Evolutionary conservation across 2,113 vertebrate genomes (phyloP), one percentile per base, ranked within the genome.

Genomic region (Speoplatyrhinus poulsoni): DNA sequence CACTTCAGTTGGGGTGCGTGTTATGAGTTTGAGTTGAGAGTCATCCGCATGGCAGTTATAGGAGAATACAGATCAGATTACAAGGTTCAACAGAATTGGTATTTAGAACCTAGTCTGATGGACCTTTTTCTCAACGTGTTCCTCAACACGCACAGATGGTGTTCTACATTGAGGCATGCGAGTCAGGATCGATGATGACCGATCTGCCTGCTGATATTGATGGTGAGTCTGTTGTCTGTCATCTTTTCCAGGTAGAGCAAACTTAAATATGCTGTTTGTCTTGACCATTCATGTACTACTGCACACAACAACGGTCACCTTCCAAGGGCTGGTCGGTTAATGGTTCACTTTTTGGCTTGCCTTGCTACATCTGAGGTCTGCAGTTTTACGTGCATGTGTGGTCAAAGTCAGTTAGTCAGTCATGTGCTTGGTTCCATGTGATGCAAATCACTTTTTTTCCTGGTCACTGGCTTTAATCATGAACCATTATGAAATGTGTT

Each of bases 101-200:
- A 5, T 41, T 41, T 41, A 41, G 36, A 41, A 41, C 36, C 4
- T 41, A 8, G 36, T 41, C 61, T 15, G 10, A 15, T n/a, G 16
- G 36, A 7, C 46, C 9, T 49, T 36, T 3, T 3, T 12, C 3
- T n/a, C 6, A 26, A 16, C n/a, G 15, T 13, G 36, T 0, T 49
- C 6, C 65, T 9, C 54, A 13, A 16, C 36, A 69, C 65, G 67
- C 65, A 0, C 82, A 99, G 98, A 95, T 99, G 96, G 97, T 99
- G 82, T 94, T 99, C 65, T 99, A 99, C 86, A 95, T 99, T 9
- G 98, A 99, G 77, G 98, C 98, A 0, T 99, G 98, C 0, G 97
- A 99, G 65, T 99, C 98, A 0, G 98, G 97, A n/a, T 99, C 98
- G 41, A 99, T 99, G 96, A 99, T 99, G 98, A 91, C 79, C 15